A percentile compares a stretch with the other conserved stretches of the same genome.
These are phyloP conservation scores for Drosophila subquinaria DNA, from an alignment of 2,888 invertebrate genomes.

Conservation along the genomic window DNA sequence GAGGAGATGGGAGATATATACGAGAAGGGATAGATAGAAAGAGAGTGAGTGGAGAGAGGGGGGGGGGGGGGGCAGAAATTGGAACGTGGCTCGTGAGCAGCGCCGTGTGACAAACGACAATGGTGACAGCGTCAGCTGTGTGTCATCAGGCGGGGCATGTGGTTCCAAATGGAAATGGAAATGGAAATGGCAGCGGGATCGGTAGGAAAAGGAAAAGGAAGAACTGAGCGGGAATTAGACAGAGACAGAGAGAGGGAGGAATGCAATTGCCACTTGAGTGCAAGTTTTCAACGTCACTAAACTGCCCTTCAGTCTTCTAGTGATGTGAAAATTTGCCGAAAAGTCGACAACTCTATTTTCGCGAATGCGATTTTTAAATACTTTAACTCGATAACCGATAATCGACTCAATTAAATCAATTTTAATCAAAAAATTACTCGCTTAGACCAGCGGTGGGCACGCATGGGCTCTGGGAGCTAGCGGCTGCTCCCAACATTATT, in stretches of 20 bases:
- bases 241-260: neutral
- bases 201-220: neutral
- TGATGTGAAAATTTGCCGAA: too few relatives aligned
- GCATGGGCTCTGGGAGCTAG: too few relatives aligned
- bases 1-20: neutral
- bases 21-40: neutral
- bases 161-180: slow-evolving; percentile 41
- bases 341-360: too few relatives aligned
- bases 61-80: neutral
- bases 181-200: neutral
- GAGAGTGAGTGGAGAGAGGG: neutral
- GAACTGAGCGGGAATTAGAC: neutral
- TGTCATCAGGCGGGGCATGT: slow-evolving; percentile 32
- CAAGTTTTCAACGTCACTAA: slow-evolving; percentile 43
- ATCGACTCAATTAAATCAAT: too few relatives aligned
- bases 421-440: too few relatives aligned
- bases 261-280: slow-evolving; percentile 60
- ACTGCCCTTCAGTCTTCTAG: slow-evolving; percentile 7
- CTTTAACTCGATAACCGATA: too few relatives aligned
- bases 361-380: too few relatives aligned
- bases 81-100: slow-evolving; percentile 40
- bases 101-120: slow-evolving; percentile 67
- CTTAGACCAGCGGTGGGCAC: too few relatives aligned
- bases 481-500: too few relatives aligned
- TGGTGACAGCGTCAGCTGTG: slow-evolving; percentile 70